Percentiles rank a stretch among this genome's conserved stretches.
Conservation (phyloP, 2,797 vertebrate genomes). For the Coccyzus lansbergi region DNA sequence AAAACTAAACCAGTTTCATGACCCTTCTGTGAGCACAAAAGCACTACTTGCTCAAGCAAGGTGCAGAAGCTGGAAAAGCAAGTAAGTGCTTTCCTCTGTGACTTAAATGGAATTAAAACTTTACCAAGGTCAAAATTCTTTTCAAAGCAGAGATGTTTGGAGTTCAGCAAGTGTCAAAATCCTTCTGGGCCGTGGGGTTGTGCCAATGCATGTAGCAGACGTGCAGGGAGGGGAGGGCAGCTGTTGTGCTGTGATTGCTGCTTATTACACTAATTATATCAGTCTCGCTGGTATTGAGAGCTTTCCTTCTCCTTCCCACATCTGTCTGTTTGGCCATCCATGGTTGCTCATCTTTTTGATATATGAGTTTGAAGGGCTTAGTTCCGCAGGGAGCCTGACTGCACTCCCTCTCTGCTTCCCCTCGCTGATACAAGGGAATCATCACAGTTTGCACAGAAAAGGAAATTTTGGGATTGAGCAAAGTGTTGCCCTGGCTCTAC, state of each 20-base stretch:
- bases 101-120: background rate
- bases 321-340: conserved; percentile 23
- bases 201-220: background rate
- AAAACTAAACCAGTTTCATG: background rate
- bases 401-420: rapidly evolving
- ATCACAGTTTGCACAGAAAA: rapidly evolving
- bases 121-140: background rate
- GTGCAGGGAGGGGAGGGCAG: background rate
- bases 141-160: background rate
- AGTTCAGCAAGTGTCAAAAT: background rate
- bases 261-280: conserved; percentile 54
- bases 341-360: conserved; percentile 17
- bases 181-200: background rate
- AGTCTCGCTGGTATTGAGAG: background rate
- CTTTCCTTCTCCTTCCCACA: conserved; percentile 1
- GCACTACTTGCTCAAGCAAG: background rate
- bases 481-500: background rate
- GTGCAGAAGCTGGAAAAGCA: background rate
- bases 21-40: background rate
- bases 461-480: background rate
- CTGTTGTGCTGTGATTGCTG: conserved; percentile 27
- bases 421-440: rapidly evolving
- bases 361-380: background rate
- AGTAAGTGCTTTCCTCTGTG: background rate
- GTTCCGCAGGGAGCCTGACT: background rate